Evolutionary conservation across 2,113 vertebrate genomes (phyloP), one percentile per base, ranked within the genome.

Genomic region (Odontophorus gujanensis): DNA sequence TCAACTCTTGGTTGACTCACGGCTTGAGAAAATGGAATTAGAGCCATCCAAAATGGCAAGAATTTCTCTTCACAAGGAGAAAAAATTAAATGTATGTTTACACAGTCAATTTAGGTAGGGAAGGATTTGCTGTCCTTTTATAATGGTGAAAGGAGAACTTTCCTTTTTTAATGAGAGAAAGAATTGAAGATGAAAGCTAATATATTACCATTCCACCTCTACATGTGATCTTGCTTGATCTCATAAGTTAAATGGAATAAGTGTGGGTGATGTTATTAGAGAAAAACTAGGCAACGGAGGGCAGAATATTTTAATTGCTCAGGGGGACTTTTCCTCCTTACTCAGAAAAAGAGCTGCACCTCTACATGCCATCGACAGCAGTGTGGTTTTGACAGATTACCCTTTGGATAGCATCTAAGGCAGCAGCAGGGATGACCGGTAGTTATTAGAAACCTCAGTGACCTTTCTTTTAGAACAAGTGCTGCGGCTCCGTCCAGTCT

Each of bases 241-340:
- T 83, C 45, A 5, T 57, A 85, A 93, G 69, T 81, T 86, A 88
- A 95, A 78, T 3, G 11, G 89, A 85, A 59, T 74, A 61, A 91
- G 68, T 34, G 63, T 72, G 45, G 81, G 75, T 91, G 89, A 94
- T 87, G 75, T 80, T 77, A 67, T 85, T 71, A 94, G 75, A 84
- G 66, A 94, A 92, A 65, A 95, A 82, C 47, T 81, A 90, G 90
- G 90, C 76, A 92, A 80, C 10, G 72, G 82, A 94, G 80, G 82
- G 91, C 79, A 83, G 59, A 43, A 21, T 57, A 83, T 92, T 90
- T 95, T 93, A 93, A 93, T 95, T 95, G 91, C 93, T 94, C 68
- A 47, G 72, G 95, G 87, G 87, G 87, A 72, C 50, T 74, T 67
- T 91, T 82, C 73, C 85, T 81, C 69, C 80, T 32, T 61, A 86